phyloP scores from a whole-genome alignment of 2,113 vertebrate genomes.

The Thunnus maccoyii region DNA sequence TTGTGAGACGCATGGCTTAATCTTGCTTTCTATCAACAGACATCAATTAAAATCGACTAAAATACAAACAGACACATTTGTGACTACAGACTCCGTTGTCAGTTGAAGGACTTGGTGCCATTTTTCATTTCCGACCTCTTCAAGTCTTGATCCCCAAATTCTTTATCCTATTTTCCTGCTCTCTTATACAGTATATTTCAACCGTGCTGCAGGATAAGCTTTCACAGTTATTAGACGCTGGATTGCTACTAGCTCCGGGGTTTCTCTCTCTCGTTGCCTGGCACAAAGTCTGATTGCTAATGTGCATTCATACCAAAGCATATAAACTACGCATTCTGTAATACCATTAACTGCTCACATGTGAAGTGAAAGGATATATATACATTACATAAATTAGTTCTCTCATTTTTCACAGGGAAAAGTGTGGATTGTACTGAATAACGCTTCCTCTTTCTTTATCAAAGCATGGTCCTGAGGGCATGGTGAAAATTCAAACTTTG shows the following conservation, averaged over 20 bases:
- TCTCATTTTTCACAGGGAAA: background rate
- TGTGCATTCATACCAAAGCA: constrained; percentile 29
- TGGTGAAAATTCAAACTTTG: constrained; percentile 19
- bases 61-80: background rate
- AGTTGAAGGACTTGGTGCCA: background rate
- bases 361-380: constrained; percentile 4
- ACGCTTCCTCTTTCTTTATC: background rate
- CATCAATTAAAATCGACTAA: constrained; percentile 26
- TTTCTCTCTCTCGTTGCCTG: constrained; percentile 25
- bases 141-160: background rate
- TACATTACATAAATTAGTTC: background rate
- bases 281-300: constrained; percentile 29
- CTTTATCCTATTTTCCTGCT: constrained; percentile 17
- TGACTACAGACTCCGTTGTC: background rate
- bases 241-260: constrained; percentile 28
- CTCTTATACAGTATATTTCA: constrained; percentile 31
- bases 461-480: background rate
- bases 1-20: constrained; percentile 32
- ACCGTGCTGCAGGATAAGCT: constrained; percentile 41
- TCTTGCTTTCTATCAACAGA: constrained; percentile 21
- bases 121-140: background rate
- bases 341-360: constrained; percentile 41
- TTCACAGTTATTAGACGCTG: constrained; percentile 49
- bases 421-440: background rate
- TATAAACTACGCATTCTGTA: constrained; percentile 32